A percentile compares a stretch with the other conserved stretches of the same genome.
phyloP scores from a whole-genome alignment of 2,113 vertebrate genomes.

The Dissostichus mawsoni region DNA sequence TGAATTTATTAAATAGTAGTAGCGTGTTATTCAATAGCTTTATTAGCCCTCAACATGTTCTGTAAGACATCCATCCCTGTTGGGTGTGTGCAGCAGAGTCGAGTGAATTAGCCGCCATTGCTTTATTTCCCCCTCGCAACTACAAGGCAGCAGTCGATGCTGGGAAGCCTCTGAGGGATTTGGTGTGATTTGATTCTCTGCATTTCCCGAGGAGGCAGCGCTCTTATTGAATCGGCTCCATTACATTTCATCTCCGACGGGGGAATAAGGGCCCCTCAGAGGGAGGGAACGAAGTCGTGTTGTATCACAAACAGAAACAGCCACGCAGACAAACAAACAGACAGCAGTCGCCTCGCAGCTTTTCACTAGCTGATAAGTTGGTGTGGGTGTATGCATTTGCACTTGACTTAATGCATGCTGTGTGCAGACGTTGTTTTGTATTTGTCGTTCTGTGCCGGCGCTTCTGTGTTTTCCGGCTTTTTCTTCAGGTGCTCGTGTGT shows the following conservation, averaged over 20 bases:
- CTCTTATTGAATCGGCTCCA: conserved; percentile 79
- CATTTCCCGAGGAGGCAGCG: conserved; percentile 55
- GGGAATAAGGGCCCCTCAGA: conserved; percentile 57
- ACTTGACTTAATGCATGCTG: conserved; percentile 1
- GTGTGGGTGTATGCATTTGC: not conserved
- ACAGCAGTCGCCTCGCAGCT: conserved; percentile 35
- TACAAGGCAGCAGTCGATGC: conserved; percentile 57
- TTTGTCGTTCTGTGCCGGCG: not conserved
- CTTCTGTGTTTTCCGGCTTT: not conserved
- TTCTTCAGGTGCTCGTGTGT: not conserved
- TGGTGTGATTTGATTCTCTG: conserved; percentile 70
- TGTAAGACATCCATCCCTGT: conserved; percentile 17
- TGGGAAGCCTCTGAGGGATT: conserved; percentile 70
- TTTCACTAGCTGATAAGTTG: conserved; percentile 35
- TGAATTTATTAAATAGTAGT: conserved; percentile 13
- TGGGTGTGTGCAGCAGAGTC: conserved; percentile 9
- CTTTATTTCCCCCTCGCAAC: conserved; percentile 48
- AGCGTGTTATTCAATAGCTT: conserved; percentile 13
- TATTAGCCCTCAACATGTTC: conserved; percentile 36
- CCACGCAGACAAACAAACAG: conserved; percentile 42
- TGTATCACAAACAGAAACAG: conserved; percentile 58
- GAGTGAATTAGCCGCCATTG: conserved; percentile 67
- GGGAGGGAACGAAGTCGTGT: conserved; percentile 9
- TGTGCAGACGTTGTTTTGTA: not conserved
- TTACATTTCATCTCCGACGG: conserved; percentile 75